phyloP scores from a whole-genome alignment of 1,140 invertebrate genomes.

The silkworm (Bombyx mori) region DNA sequence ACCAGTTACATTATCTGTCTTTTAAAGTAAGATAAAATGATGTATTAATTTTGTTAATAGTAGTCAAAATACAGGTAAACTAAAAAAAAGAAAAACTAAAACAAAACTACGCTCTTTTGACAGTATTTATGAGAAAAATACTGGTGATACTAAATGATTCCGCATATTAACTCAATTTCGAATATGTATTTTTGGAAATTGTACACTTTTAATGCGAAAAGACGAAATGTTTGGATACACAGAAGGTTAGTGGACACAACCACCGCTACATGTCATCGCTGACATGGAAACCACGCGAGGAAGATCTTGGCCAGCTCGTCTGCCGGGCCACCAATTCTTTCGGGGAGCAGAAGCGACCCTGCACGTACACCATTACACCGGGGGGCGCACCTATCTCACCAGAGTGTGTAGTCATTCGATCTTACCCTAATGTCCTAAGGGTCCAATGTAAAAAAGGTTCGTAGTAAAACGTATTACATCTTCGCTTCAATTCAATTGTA shows the following conservation, averaged over 20 bases:
- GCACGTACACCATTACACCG: conserved; percentile 30
- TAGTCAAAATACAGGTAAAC: too few species aligned
- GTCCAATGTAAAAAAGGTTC: conserved; percentile 52
- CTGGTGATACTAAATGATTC: too few species aligned
- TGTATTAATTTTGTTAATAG: too few species aligned
- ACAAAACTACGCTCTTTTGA: too few species aligned
- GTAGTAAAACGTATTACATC: background rate
- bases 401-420: conserved; percentile 32
- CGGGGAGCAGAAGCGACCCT: conserved; percentile 49
- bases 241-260: conserved; percentile 39
- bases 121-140: too few species aligned
- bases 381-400: conserved; percentile 37
- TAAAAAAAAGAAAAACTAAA: too few species aligned
- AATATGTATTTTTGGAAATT: too few species aligned
- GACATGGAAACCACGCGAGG: conserved; percentile 41
- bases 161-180: too few species aligned
- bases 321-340: conserved; percentile 48
- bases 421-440: conserved; percentile 27
- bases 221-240: background rate
- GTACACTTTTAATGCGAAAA: too few species aligned
- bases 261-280: conserved; percentile 45
- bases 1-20: too few species aligned
- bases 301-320: conserved; percentile 36
- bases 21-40: too few species aligned
- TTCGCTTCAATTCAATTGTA: background rate